These are phyloP conservation scores for Lagodon rhomboides DNA, from an alignment of 2,797 vertebrate species.

Conservation along the genomic window DNA sequence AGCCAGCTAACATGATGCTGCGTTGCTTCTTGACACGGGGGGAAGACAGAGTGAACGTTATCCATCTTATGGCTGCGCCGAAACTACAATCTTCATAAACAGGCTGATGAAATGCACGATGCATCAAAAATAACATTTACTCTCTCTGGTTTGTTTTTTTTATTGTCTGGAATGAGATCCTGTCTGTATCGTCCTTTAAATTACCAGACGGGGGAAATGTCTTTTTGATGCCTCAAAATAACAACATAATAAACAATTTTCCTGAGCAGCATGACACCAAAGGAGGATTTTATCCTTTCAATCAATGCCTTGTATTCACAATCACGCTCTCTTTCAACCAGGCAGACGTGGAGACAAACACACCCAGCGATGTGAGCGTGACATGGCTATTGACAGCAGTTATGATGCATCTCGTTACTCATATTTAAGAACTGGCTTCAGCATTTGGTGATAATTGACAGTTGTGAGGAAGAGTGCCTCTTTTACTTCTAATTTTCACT, in stretches of 20 bases:
- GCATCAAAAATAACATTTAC: neutral
- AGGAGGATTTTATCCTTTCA: constrained; percentile 37
- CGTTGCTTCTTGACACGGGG: neutral
- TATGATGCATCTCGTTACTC: constrained; percentile 1
- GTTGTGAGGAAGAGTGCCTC: neutral
- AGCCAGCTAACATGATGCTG: neutral
- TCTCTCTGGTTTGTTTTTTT: neutral
- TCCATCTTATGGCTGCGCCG: neutral
- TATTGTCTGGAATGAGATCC: neutral
- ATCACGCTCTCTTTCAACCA: constrained; percentile 16
- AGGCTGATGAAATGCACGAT: neutral
- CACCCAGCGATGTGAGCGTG: neutral
- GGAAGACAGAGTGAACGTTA: neutral
- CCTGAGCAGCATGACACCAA: constrained; percentile 15
- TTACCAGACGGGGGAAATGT: neutral
- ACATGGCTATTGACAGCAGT: neutral
- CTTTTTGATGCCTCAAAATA: constrained; percentile 31
- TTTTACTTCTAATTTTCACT: constrained; percentile 20
- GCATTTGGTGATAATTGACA: constrained; percentile 32
- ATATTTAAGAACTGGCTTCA: constrained; percentile 12
- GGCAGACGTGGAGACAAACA: constrained; percentile 9
- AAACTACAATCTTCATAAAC: constrained; percentile 1
- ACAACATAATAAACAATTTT: constrained; percentile 23
- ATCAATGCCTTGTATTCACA: constrained; percentile 26
- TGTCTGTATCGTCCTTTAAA: neutral